Percentiles rank a stretch among this genome's conserved stretches.
Evolutionary conservation across 2,888 invertebrate genomes (phyloP).

Genomic region (Rotaria socialis): DNA sequence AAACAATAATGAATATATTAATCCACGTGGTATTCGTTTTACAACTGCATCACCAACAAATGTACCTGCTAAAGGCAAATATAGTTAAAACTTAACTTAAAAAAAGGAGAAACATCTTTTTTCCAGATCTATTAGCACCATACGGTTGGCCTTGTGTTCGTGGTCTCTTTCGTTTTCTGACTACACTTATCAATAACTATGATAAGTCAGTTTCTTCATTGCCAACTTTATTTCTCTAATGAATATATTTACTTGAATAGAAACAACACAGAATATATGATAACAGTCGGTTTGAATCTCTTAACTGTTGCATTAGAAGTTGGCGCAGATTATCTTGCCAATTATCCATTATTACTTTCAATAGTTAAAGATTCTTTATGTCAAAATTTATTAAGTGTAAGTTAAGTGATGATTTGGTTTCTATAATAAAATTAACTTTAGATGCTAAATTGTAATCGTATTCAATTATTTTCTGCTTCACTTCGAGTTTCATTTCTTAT

Average conservation of each 20-base stretch:
- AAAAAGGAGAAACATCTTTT: background rate
- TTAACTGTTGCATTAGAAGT: conserved; percentile 90
- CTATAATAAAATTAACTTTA: background rate
- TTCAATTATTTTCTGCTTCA: conserved; percentile 83
- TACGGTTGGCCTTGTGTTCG: conserved; percentile 90
- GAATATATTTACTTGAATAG: conserved; percentile 56
- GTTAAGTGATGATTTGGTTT: background rate
- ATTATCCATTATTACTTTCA: conserved; percentile 66
- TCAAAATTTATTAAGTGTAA: conserved; percentile 70
- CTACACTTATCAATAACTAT: conserved; percentile 78
- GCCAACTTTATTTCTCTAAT: background rate
- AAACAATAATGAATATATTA: conserved; percentile 66
- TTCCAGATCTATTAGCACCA: conserved; percentile 63
- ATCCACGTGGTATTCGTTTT: conserved; percentile 82
- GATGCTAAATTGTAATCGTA: conserved; percentile 64
- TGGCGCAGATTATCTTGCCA: conserved; percentile 74
- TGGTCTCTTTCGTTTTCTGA: conserved; percentile 85
- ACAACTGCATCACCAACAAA: conserved; percentile 53
- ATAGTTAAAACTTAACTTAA: background rate
- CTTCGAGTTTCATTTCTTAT: conserved; percentile 86
- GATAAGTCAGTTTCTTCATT: background rate
- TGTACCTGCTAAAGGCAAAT: background rate
- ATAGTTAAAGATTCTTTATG: conserved; percentile 87
- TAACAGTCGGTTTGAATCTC: conserved; percentile 82
- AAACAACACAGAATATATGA: conserved; percentile 68